Percentiles rank a stretch among this genome's conserved stretches.
phyloP scores from a whole-genome alignment of 1,140 invertebrate genomes.

The Tetraneura akinire region DNA sequence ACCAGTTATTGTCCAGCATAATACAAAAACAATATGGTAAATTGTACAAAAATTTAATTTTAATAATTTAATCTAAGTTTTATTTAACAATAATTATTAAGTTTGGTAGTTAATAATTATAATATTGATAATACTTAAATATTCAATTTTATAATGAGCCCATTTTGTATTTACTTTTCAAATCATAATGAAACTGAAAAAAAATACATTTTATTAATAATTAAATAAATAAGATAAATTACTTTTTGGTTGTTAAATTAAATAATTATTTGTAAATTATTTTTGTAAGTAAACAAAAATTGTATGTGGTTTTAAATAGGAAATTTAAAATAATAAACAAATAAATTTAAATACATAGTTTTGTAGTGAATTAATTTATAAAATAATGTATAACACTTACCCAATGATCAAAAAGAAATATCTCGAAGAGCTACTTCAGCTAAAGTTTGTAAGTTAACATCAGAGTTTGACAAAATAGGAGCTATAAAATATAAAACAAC shows the following conservation, averaged over 20 bases:
- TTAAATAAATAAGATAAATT: too few species aligned
- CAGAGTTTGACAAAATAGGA: background rate
- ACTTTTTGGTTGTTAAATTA: too few species aligned
- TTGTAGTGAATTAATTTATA: too few species aligned
- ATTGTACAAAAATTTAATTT: constrained; percentile 10
- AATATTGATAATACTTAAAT: background rate
- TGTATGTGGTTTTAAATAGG: too few species aligned
- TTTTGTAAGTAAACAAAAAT: too few species aligned
- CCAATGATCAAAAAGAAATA: constrained; percentile 26
- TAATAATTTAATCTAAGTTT: constrained; percentile 16
- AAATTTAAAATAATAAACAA: too few species aligned
- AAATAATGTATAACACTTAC: constrained; percentile 18
- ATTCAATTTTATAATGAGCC: background rate
- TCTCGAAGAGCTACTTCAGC: constrained; percentile 32
- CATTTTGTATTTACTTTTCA: too few species aligned
- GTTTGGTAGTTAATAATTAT: background rate
- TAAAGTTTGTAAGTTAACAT: constrained; percentile 46
- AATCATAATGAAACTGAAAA: too few species aligned
- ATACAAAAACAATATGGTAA: constrained; percentile 25
- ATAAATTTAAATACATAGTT: too few species aligned
- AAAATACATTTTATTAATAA: too few species aligned
- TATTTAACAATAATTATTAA: constrained; percentile 3
- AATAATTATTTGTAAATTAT: too few species aligned
- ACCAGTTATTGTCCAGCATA: constrained; percentile 2
- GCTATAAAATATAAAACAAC: constrained; percentile 14